These are phyloP conservation scores for Leucopsar rothschildi DNA, from an alignment of 2,113 vertebrate species.

Conservation along the genomic window DNA sequence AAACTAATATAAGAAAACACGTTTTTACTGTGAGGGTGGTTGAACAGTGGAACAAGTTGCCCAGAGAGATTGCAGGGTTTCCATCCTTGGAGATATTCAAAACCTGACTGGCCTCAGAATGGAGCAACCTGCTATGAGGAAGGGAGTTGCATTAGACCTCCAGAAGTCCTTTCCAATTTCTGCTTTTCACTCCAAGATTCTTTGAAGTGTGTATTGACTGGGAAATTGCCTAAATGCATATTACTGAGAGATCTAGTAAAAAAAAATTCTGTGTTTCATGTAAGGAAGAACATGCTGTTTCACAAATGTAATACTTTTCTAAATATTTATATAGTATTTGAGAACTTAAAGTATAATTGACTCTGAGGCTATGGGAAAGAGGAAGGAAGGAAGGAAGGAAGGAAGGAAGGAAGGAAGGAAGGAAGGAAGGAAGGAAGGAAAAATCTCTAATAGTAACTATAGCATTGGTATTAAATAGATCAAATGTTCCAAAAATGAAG, in stretches of 20 bases:
- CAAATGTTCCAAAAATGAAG: neutral
- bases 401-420: neutral
- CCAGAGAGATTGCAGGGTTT: neutral
- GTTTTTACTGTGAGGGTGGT: neutral
- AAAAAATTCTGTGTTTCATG: neutral
- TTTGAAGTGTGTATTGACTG: neutral
- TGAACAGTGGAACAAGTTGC: neutral
- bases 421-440: neutral
- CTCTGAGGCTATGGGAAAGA: neutral
- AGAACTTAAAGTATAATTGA: neutral
- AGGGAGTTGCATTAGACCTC: neutral
- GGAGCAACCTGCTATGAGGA: neutral
- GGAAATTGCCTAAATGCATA: neutral
- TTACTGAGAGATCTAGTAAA: neutral
- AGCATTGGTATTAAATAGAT: neutral
- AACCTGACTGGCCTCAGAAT: neutral
- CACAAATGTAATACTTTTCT: neutral
- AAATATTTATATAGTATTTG: neutral
- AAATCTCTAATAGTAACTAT: neutral
- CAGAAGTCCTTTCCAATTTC: neutral
- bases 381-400: neutral
- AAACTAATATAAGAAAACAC: neutral
- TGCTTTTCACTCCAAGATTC: neutral
- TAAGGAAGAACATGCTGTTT: neutral
- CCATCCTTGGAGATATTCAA: neutral